These are phyloP conservation scores for Gymnocephalus cernua DNA, from an alignment of 2,113 vertebrate genomes.

Conservation along the genomic window DNA sequence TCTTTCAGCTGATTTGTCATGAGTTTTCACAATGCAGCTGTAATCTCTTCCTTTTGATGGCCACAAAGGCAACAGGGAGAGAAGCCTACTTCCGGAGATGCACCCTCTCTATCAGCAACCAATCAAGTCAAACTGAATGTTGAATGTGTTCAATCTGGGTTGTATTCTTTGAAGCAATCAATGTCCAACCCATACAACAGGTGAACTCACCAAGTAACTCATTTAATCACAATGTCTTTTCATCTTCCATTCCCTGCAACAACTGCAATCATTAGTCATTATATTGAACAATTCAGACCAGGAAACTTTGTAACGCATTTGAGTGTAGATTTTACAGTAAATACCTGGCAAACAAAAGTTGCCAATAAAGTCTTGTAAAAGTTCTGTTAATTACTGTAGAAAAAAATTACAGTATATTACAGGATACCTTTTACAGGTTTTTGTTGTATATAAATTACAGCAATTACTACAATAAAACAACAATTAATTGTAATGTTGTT, in stretches of 20 bases:
- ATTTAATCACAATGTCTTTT: constrained; percentile 59
- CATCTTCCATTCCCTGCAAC: constrained; percentile 31
- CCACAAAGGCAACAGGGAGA: not conserved
- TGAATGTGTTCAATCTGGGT: constrained; percentile 41
- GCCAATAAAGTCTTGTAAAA: too few species aligned
- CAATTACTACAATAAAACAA: too few species aligned
- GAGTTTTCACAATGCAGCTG: constrained; percentile 24
- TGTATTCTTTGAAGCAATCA: constrained; percentile 61
- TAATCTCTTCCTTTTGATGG: constrained; percentile 46
- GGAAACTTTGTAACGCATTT: not conserved
- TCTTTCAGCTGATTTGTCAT: constrained; percentile 29
- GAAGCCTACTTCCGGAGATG: constrained; percentile 10
- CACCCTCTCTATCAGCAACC: constrained; percentile 19
- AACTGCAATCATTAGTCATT: constrained; percentile 47
- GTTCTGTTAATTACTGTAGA: too few species aligned
- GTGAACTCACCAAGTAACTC: constrained; percentile 41
- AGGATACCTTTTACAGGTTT: too few species aligned
- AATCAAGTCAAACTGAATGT: constrained; percentile 61
- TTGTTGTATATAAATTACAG: too few species aligned
- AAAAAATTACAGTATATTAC: too few species aligned
- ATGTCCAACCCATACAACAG: constrained; percentile 34
- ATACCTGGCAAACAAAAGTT: too few species aligned
- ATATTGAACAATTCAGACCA: constrained; percentile 2
- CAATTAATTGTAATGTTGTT: too few species aligned
- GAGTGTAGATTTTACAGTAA: too few species aligned